Evolutionary conservation across 37 sponge, comb jelly and placozoan species (phyloP), one percentile per base, ranked within the genome.

Genomic region (Crambe crambe): DNA sequence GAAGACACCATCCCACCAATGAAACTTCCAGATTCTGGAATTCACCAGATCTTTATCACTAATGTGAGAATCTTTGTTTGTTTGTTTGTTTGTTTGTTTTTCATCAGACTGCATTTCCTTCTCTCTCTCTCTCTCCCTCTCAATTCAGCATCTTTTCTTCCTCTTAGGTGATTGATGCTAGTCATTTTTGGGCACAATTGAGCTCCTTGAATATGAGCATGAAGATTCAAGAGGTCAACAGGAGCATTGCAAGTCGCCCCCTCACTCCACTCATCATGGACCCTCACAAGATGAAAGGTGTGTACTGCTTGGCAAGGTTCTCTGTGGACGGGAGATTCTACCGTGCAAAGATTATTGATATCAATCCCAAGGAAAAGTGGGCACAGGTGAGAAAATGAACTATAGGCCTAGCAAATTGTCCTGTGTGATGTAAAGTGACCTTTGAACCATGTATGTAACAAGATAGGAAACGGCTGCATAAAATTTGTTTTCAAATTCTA

Each of bases 111-210:
- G n/a, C n/a, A n/a, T n/a, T n/a, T n/a, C n/a, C n/a, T n/a, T n/a
- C n/a, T n/a, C 61, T 22, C 27, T 6, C 17, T 60, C 17, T 60
- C 61, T 25, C 17, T n/a, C 61, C 6, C 61, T 9, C 25, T 60
- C 17, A 25, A 5, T 22, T 26, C 61, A 60, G 6, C 61, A 60
- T 26, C 23, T 26, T 3, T 21, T 25, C 15, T 51, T 51, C 54
- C 54, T 51, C 54, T n/a, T 60, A 72, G 73, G 77, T 90, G 22
- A 51, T 96, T 2, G 81, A 87, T 80, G 91, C 96, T 57, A 89
- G 88, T 2, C 91, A 93, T 68, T 93, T 96, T 39, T 96, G 96
- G 96, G 96, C 85, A 25, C 93, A 90, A 76, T 51, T 81, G 8
- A 67, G 64, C 18, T 87, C 89, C 34, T 35, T 30, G 12, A 36